Percentiles rank a stretch among this genome's conserved stretches.
phyloP scores from a whole-genome alignment of 2,888 invertebrate species.

The Sthenelais limicola region DNA sequence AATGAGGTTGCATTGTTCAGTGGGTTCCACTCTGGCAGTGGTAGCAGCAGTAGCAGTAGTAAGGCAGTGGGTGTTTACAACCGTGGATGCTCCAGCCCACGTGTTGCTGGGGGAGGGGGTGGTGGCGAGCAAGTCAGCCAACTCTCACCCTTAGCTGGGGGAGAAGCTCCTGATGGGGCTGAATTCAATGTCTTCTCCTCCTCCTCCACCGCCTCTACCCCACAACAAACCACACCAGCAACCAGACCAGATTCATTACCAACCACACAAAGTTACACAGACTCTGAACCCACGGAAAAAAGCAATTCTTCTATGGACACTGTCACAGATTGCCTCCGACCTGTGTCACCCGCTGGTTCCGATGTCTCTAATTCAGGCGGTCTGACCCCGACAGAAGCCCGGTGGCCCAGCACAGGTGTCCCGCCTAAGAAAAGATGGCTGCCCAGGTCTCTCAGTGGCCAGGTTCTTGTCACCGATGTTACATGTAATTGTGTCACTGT shows the following conservation, averaged over 20 bases:
- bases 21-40: conserved; percentile 17
- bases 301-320: no score
- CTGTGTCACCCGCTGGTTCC: no score
- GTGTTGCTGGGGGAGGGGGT: no score
- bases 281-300: no score
- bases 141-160: conserved; percentile 1
- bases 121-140: conserved; percentile 20
- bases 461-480: conserved; percentile 62
- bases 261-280: background rate
- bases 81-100: background rate
- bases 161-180: conserved; percentile 1
- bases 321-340: no score
- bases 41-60: background rate
- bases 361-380: background rate
- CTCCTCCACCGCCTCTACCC: background rate
- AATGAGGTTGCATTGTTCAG: conserved; percentile 1
- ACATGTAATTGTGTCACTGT: conserved; percentile 60
- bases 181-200: background rate
- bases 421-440: conserved; percentile 41
- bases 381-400: conserved; percentile 23
- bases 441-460: conserved; percentile 33
- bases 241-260: no score
- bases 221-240: no score
- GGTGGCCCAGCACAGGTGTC: conserved; percentile 13
- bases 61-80: background rate